phyloP scores from a whole-genome alignment of 2,888 invertebrate species.

The Spicauda simplicius region DNA sequence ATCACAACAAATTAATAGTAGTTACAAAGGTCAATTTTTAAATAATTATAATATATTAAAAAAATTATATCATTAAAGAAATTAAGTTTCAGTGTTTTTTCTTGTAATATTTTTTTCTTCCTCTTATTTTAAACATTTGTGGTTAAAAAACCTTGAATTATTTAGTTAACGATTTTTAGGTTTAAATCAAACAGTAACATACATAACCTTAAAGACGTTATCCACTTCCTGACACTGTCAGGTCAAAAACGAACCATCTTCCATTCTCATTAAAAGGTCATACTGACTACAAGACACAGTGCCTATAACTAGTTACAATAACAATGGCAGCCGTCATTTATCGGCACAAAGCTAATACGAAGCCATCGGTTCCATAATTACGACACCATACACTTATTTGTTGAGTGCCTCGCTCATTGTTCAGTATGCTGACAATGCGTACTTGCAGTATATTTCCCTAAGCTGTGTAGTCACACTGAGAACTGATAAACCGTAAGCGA shows the following conservation, averaged over 20 bases:
- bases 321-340: conserved; percentile 58
- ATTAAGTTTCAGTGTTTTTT: too few relatives aligned
- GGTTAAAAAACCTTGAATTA: too few relatives aligned
- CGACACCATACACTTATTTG: conserved; percentile 63
- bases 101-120: too few relatives aligned
- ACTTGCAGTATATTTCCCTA: conserved; percentile 52
- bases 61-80: too few relatives aligned
- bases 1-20: too few relatives aligned
- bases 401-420: conserved; percentile 59
- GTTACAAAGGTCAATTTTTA: too few relatives aligned
- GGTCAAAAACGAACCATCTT: not conserved
- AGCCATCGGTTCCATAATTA: conserved; percentile 58
- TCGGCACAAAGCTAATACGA: conserved; percentile 54
- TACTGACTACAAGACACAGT: conserved; percentile 40
- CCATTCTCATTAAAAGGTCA: conserved; percentile 40
- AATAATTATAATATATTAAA: too few relatives aligned
- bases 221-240: too few relatives aligned
- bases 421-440: conserved; percentile 59
- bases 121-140: too few relatives aligned
- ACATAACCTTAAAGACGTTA: too few relatives aligned
- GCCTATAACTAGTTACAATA: conserved; percentile 46
- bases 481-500: not conserved
- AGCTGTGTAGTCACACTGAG: conserved; percentile 37
- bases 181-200: too few relatives aligned
- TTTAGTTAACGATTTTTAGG: too few relatives aligned